Evolutionary conservation across 2,797 vertebrate genomes (phyloP), one percentile per base, ranked within the genome.

Genomic region (Micrastur ruficollis): DNA sequence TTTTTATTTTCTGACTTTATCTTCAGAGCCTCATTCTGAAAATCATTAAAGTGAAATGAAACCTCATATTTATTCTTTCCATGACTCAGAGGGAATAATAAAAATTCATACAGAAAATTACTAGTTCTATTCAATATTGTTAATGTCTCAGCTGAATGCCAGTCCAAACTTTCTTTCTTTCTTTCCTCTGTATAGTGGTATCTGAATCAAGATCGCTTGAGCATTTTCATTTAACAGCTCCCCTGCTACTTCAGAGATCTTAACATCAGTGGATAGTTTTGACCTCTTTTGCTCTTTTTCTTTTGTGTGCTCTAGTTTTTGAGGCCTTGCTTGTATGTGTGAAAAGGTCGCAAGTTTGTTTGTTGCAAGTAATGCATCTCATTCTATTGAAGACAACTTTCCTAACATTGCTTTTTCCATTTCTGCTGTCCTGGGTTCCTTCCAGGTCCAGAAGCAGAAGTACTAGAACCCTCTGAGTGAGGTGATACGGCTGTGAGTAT

Each of bases 11-110:
- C 46, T 84, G 36, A 53, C 61, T 93, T 62, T 56, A 46, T 55
- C n/a, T 89, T 95, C 78, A 25, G 63, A 94, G 59, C 52, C 67
- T 92, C 12, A 0, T 85, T 93, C 44, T 96, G 84, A 76, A 95
- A 94, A 91, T 65, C 75, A 65, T 85, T 94, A 74, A 85, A 78
- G 27, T 81, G 59, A 91, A 96, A 92, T 78, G 79, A 82, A 96
- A 91, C 32, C 26, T 85, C 27, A 5, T 81, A 76, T 91, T 96
- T 96, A 91, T 85, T 92, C 65, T 89, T 91, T 55, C 42, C 29
- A 6, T 87, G 71, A 67, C 56, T 90, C 40, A 4, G 61, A 82
- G 73, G 61, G 67, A 96, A 93, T 90, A 93, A 87, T 94, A 89
- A 96, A 79, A 89, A 85, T 40, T 86, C 68, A 72, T 55, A 74